These are phyloP conservation scores for Dryocosmus kuriphilus DNA, from an alignment of 2,888 invertebrate genomes.

Conservation along the genomic window DNA sequence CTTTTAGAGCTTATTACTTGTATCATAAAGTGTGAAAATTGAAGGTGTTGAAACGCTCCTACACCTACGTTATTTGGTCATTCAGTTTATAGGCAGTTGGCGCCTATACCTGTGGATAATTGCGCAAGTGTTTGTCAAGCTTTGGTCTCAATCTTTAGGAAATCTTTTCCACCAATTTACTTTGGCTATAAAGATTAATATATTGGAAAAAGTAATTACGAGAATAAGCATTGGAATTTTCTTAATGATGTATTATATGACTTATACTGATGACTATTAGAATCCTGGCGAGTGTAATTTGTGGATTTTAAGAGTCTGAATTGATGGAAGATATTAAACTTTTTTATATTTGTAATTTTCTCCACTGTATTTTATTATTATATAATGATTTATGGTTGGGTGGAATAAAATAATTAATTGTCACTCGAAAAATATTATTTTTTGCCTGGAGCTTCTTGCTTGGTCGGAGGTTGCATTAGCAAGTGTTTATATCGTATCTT, in stretches of 20 bases:
- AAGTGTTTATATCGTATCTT: not conserved
- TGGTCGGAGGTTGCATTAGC: not conserved
- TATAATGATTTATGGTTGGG: not conserved
- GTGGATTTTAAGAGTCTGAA: not conserved
- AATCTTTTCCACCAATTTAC: slow-evolving; percentile 1
- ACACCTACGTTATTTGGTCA: slow-evolving; percentile 1
- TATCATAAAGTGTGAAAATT: slow-evolving; percentile 30
- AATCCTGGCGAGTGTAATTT: not conserved
- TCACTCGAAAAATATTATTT: not conserved
- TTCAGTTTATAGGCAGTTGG: slow-evolving; percentile 14
- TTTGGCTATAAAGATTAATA: not conserved
- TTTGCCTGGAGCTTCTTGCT: not conserved
- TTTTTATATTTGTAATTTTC: not conserved
- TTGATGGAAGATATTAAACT: not conserved
- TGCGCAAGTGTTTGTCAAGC: not conserved
- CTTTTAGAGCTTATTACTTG: not conserved
- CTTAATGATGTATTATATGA: not conserved
- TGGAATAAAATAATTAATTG: not conserved
- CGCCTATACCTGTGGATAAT: slow-evolving; percentile 15
- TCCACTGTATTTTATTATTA: not conserved
- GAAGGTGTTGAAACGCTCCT: slow-evolving; percentile 25
- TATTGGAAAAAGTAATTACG: not conserved
- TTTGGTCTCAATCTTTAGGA: not conserved
- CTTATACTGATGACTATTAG: not conserved
- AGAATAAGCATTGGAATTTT: not conserved